phyloP scores from a whole-genome alignment of 2,797 vertebrate genomes.

The Sebastes alutus region DNA sequence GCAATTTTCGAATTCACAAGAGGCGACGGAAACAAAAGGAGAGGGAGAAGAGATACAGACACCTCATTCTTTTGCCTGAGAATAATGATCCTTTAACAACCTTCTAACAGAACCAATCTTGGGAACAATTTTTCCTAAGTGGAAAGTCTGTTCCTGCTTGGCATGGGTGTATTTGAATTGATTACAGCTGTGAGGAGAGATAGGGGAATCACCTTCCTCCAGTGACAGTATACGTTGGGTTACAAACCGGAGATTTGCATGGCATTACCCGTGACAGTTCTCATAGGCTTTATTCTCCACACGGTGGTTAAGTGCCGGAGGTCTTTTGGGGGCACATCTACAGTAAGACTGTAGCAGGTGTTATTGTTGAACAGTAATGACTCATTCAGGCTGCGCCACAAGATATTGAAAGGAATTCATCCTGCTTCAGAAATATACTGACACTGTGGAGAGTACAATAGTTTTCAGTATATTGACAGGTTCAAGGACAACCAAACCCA shows the following conservation, averaged over 20 bases:
- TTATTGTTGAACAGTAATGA: constrained; percentile 56
- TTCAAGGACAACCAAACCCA: constrained; percentile 1
- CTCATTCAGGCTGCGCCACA: constrained; percentile 19
- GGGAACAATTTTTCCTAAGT: constrained; percentile 56
- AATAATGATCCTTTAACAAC: constrained; percentile 69
- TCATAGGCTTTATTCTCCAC: constrained; percentile 54
- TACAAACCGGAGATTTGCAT: constrained; percentile 72
- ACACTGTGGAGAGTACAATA: constrained; percentile 14
- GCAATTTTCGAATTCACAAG: background rate
- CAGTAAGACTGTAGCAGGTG: constrained; percentile 23
- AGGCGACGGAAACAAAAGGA: constrained; percentile 2
- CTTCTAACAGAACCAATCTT: constrained; percentile 62
- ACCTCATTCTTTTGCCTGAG: constrained; percentile 32
- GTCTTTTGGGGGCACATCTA: constrained; percentile 46
- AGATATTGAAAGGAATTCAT: constrained; percentile 35
- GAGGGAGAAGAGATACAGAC: background rate
- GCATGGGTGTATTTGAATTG: constrained; percentile 68
- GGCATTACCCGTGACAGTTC: constrained; percentile 58
- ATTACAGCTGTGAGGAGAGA: constrained; percentile 59
- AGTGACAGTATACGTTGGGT: constrained; percentile 58
- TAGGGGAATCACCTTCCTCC: constrained; percentile 61
- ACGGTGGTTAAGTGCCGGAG: constrained; percentile 41
- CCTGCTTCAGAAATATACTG: constrained; percentile 31
- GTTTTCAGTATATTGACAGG: constrained; percentile 12
- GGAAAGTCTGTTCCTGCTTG: constrained; percentile 54